phyloP scores from a whole-genome alignment of 2,113 vertebrate genomes.

The Choloepus hoffmanni region DNA sequence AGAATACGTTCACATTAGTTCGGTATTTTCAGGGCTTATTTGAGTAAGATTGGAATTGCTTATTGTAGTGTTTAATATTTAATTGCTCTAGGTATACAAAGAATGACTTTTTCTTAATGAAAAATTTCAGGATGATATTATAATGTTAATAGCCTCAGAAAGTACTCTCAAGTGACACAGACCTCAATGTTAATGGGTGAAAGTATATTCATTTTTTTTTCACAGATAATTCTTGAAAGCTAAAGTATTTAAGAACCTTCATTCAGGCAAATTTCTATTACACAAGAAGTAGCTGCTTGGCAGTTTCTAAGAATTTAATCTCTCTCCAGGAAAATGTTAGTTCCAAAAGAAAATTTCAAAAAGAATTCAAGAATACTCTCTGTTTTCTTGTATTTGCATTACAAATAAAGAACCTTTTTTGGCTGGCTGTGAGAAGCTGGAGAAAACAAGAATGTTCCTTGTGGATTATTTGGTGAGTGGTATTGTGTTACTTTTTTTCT shows the following conservation, averaged over 20 bases:
- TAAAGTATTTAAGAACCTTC: slow-evolving; percentile 69
- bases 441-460: slow-evolving; percentile 52
- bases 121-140: slow-evolving; percentile 75
- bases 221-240: slow-evolving; percentile 69
- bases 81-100: slow-evolving; percentile 79
- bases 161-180: slow-evolving; percentile 63
- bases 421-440: slow-evolving; percentile 57
- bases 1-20: slow-evolving; percentile 47
- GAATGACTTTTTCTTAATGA: slow-evolving; percentile 79
- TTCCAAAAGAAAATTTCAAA: slow-evolving; percentile 71
- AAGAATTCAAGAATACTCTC: slow-evolving; percentile 12
- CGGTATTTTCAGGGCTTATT: slow-evolving; percentile 72
- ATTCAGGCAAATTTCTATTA: slow-evolving; percentile 68
- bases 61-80: slow-evolving; percentile 81
- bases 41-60: slow-evolving; percentile 78
- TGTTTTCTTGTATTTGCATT: slow-evolving; percentile 71
- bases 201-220: slow-evolving; percentile 66
- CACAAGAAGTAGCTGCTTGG: slow-evolving; percentile 68
- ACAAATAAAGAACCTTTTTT: slow-evolving; percentile 55
- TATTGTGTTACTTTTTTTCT: slow-evolving; percentile 31
- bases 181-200: slow-evolving; percentile 56
- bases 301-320: slow-evolving; percentile 74
- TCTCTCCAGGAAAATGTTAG: slow-evolving; percentile 60
- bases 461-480: neutral
- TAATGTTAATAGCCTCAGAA: slow-evolving; percentile 79